Evolutionary conservation across 2,888 invertebrate genomes (phyloP), one percentile per base, ranked within the genome.

Genomic region (Cylloceria caligata): DNA sequence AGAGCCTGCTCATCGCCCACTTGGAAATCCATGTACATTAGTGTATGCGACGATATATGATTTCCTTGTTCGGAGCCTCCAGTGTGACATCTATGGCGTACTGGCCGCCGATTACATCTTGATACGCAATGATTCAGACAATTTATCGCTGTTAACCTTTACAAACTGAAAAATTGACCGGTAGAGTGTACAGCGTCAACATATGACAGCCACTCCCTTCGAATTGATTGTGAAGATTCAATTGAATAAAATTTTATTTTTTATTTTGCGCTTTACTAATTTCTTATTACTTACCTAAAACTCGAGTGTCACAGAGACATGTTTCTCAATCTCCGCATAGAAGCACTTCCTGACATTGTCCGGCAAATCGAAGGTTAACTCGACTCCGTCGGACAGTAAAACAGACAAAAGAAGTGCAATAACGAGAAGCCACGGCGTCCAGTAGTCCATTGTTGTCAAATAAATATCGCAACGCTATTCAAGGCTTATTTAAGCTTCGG

Each of bases 261-360:
- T 5, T 45, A 49, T 55, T 30, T 30, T n/a, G 34, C 27, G 55
- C 3, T 55, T 27, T n/a, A 57, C 3, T n/a, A 30, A 57, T 30
- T 27, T 2, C 13, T 6, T 16, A 36, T 49, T 74, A 79, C 81
- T 86, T 93, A 98, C 99, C 96, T 99, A 99, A 93, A 97, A 99
- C 94, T 99, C 99, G 86, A 99, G 93, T 42, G 97, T 97, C 69
- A 96, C 96, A 85, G 98, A 96, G 27, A 96, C 96, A 91, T 98
- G 98, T 90, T 97, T 96, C 85, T 96, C 95, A 85, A 99, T 97
- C 88, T 97, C 96, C 94, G 99, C 97, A 92, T 97, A 97, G 94
- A 99, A 99, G 94, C 99, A 99, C 94, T 99, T 98, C 94, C 97
- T 97, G 86, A 98, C 98, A 93, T 98, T 99, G 94, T 99, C 99